phyloP scores from a whole-genome alignment of 2,113 vertebrate species.

The Egretta garzetta region DNA sequence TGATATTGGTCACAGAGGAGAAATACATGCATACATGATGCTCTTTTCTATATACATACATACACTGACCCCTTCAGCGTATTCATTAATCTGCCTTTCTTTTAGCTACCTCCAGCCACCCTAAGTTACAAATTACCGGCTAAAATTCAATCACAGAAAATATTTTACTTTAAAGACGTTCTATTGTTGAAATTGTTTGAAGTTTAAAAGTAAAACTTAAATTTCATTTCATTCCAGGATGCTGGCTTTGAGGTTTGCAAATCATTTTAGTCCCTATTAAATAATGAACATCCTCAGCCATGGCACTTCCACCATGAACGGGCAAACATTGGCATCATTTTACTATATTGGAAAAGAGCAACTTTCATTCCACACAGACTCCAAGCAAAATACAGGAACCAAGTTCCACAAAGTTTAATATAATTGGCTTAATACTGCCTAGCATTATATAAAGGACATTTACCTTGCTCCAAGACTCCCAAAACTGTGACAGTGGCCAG shows the following conservation, averaged over 20 bases:
- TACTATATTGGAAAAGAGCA: neutral
- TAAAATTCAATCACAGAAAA: neutral
- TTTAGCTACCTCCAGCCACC: neutral
- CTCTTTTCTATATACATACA: neutral
- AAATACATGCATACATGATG: rapidly evolving
- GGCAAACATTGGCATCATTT: neutral
- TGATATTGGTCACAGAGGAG: rapidly evolving
- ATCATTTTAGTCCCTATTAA: neutral
- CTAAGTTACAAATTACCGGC: neutral
- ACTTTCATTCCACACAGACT: neutral
- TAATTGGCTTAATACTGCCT: neutral
- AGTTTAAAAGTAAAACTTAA: neutral
- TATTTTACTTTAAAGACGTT: neutral
- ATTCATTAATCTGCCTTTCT: neutral
- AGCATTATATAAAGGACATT: neutral
- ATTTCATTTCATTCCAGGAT: neutral
- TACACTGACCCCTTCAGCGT: rapidly evolving
- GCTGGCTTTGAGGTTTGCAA: neutral
- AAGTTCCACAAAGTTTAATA: neutral
- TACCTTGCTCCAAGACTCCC: slow-evolving; percentile 90
- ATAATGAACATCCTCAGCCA: neutral
- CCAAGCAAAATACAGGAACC: neutral
- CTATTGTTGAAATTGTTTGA: neutral
- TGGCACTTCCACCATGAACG: rapidly evolving
- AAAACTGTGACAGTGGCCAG: slow-evolving; percentile 82